Base-by-base conservation (phyloP, 2,888 invertebrate genomes). In the Caenorhabditis becei region DNA sequence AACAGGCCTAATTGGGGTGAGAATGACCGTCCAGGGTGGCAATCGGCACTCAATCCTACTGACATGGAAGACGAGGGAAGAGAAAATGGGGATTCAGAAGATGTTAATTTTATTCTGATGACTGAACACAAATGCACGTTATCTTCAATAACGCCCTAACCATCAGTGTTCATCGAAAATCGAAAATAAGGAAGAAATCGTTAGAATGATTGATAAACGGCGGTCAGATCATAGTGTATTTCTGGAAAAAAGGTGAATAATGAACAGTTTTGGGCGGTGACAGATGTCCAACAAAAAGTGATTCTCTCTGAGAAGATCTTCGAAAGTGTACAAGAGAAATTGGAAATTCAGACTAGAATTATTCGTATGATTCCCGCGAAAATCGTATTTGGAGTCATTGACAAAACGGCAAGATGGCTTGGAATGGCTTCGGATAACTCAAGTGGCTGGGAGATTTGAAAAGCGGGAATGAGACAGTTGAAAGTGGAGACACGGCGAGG, bases 361-460 rank as follows among this genome's bases (percentile, higher is more conserved):
- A 35, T 51, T 16, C 16, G 10, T 7, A 41, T 41, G 5, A 32
- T 58, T 58, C n/a, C 8, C 32, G 1, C n/a, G 32, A 59, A 37
- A 3, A 32, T 51, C 51, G 20, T 14, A 47, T 35, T 14, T n/a
- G n/a, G 16, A 51, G 28, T 18, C 26, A 49, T 37, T 10, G 20
- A 3, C 23, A 65, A 53, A 53, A 65, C 11, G 14, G 10, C 32
- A 26, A 47, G 3, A 53, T n/a, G n/a, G 8, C 8, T 37, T 24
- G 1, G 20, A 61, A 49, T 20, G 47, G 35, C 47, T 47, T 47
- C 47, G 47, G 18, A 47, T 11, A 41, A 18, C 47, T 70, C 70
- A 70, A 70, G 70, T 70, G 70, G 61, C 53, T 70, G 49, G 51
- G 14, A 41, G 4, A 32, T 70, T 59, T 61, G 23, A 37, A 35